Percentiles rank a stretch among this genome's conserved stretches.
These are phyloP conservation scores for Glossophaga mutica DNA, from an alignment of 2,797 vertebrate species.

Conservation along the genomic window DNA sequence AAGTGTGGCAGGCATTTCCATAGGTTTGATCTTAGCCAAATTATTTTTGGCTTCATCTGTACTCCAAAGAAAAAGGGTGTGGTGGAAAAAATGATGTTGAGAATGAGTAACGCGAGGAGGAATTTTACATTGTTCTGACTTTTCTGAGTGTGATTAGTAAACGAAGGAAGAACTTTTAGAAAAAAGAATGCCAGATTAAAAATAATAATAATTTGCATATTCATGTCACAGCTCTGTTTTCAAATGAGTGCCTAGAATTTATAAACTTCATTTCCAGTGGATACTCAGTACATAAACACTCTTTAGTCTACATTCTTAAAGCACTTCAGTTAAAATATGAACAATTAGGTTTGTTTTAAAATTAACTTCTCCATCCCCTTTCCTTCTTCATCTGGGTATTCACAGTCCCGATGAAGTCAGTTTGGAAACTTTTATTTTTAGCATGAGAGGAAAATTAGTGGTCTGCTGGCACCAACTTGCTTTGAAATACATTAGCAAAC, in stretches of 20 bases:
- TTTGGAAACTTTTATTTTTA: slow-evolving; percentile 49
- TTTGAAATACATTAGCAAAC: background rate
- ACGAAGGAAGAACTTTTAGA: background rate
- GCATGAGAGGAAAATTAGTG: background rate
- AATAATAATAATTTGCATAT: background rate
- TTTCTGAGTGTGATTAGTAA: background rate
- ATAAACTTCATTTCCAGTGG: background rate
- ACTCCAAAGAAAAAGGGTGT: slow-evolving; percentile 40
- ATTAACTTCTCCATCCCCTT: background rate
- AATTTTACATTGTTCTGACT: slow-evolving; percentile 6
- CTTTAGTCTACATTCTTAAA: background rate
- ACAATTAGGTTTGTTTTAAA: background rate
- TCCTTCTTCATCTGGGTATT: background rate
- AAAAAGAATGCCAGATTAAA: background rate
- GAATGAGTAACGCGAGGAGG: slow-evolving; percentile 2
- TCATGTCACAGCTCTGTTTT: background rate
- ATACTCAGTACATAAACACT: background rate
- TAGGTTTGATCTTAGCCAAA: background rate
- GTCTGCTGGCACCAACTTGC: background rate
- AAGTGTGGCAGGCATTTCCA: background rate
- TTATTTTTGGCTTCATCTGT: slow-evolving; percentile 53
- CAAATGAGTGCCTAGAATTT: background rate
- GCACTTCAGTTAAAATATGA: background rate
- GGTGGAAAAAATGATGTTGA: slow-evolving; percentile 26
- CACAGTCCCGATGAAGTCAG: background rate